These are phyloP conservation scores for Prunella strophiata DNA, from an alignment of 2,797 vertebrate species.

Conservation along the genomic window DNA sequence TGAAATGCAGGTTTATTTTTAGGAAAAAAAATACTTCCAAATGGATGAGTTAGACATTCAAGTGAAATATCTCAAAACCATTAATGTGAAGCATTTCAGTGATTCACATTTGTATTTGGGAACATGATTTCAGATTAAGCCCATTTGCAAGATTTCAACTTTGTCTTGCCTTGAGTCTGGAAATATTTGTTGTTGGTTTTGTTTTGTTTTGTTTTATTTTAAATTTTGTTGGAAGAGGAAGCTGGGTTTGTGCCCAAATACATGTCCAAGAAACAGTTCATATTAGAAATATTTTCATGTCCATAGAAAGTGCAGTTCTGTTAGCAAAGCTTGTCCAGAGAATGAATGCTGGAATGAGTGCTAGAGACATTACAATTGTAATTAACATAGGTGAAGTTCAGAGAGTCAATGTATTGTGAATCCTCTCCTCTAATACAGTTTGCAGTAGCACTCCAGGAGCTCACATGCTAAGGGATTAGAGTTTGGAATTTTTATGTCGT, in stretches of 20 bases:
- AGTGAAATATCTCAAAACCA: not conserved
- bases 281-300: not conserved
- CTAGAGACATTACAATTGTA: not conserved
- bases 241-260: not conserved
- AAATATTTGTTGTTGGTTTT: not conserved
- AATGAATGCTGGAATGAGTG: not conserved
- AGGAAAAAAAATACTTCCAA: not conserved
- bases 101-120: not conserved
- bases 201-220: not conserved
- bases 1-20: not conserved
- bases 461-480: not conserved
- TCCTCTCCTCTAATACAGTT: not conserved
- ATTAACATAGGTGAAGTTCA: not conserved
- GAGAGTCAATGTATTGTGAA: not conserved
- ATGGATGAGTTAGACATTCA: not conserved
- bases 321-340: not conserved
- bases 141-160: not conserved
- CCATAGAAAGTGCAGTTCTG: not conserved
- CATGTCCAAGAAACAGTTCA: not conserved
- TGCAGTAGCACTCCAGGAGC: not conserved
- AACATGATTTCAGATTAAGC: not conserved
- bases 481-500: not conserved
- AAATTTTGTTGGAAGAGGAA: not conserved
- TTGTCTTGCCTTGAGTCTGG: not conserved
- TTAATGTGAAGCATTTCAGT: not conserved